A percentile compares a stretch with the other conserved stretches of the same genome.
Evolutionary conservation across 1,140 invertebrate genomes (phyloP).

Genomic region (Procambarus virginalis): DNA sequence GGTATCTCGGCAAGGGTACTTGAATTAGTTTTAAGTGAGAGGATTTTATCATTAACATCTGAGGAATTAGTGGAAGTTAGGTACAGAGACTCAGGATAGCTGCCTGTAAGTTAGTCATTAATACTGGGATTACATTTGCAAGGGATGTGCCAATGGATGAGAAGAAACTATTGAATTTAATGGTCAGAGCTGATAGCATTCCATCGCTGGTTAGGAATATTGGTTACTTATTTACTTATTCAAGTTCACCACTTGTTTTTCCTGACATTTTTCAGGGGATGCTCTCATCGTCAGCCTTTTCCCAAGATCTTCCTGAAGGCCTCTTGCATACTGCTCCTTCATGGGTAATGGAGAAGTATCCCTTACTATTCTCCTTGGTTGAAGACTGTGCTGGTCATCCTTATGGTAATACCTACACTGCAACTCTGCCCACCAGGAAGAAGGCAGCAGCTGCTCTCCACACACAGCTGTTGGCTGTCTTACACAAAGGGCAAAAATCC

Average conservation of each 20-base stretch:
- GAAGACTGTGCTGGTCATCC: constrained; percentile 36
- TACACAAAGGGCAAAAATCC: neutral
- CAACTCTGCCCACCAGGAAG: constrained; percentile 5
- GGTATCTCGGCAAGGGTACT: too few species aligned
- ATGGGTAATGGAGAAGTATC: constrained; percentile 21
- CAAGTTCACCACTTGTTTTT: neutral
- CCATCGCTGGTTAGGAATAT: too few species aligned
- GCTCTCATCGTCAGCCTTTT: constrained; percentile 30
- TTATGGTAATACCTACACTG: neutral
- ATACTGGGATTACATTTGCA: too few species aligned
- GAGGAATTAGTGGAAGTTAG: too few species aligned
- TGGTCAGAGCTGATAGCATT: too few species aligned
- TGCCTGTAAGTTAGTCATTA: too few species aligned
- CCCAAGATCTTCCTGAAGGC: constrained; percentile 27
- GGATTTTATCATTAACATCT: too few species aligned
- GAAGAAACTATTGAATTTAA: too few species aligned
- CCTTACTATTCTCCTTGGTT: constrained; percentile 5
- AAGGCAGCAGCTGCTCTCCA: constrained; percentile 19
- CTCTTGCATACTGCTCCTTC: constrained; percentile 20
- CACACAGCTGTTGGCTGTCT: neutral
- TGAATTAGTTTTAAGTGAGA: too few species aligned
- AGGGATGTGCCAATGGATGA: too few species aligned
- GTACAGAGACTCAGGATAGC: too few species aligned
- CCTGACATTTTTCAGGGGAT: constrained; percentile 34
- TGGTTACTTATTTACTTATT: too few species aligned